phyloP scores from a whole-genome alignment of 2,797 vertebrate genomes.

The Crocidura indochinensis region DNA sequence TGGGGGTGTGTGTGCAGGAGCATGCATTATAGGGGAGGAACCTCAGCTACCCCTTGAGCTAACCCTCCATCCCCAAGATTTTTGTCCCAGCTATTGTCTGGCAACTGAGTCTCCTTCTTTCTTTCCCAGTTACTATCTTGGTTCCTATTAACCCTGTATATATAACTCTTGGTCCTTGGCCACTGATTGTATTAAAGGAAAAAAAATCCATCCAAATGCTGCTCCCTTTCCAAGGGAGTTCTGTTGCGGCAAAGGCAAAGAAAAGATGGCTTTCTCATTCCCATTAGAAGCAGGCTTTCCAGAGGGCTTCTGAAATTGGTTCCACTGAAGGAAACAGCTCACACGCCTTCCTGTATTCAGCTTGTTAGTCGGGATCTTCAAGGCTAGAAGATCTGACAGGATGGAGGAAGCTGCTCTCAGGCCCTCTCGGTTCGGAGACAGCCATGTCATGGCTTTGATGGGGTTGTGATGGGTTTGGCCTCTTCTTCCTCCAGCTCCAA shows the following conservation, averaged over 20 bases:
- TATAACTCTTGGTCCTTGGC: background rate
- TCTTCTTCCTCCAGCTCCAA: slow-evolving; percentile 44
- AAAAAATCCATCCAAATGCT: background rate
- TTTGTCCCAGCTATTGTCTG: slow-evolving; percentile 6
- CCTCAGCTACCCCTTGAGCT: background rate
- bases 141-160: background rate
- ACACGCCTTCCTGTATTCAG: slow-evolving; percentile 56
- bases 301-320: slow-evolving; percentile 62
- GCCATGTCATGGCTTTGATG: slow-evolving; percentile 66
- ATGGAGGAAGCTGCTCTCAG: slow-evolving; percentile 69
- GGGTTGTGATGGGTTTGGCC: slow-evolving; percentile 23
- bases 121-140: background rate
- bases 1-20: too few relatives aligned
- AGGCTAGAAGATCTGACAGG: slow-evolving; percentile 82
- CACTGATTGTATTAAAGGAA: background rate
- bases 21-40: too few relatives aligned
- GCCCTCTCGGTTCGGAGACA: slow-evolving; percentile 71
- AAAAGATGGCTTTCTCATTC: slow-evolving; percentile 24
- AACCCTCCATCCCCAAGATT: background rate
- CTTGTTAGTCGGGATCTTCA: slow-evolving; percentile 77
- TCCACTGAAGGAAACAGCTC: slow-evolving; percentile 67
- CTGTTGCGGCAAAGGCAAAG: slow-evolving; percentile 58
- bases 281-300: slow-evolving; percentile 44
- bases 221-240: slow-evolving; percentile 56
- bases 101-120: background rate